A percentile compares a stretch with the other conserved stretches of the same genome.
phyloP scores from a whole-genome alignment of 2,113 vertebrate genomes.

The Andinoacara biseriatus region DNA sequence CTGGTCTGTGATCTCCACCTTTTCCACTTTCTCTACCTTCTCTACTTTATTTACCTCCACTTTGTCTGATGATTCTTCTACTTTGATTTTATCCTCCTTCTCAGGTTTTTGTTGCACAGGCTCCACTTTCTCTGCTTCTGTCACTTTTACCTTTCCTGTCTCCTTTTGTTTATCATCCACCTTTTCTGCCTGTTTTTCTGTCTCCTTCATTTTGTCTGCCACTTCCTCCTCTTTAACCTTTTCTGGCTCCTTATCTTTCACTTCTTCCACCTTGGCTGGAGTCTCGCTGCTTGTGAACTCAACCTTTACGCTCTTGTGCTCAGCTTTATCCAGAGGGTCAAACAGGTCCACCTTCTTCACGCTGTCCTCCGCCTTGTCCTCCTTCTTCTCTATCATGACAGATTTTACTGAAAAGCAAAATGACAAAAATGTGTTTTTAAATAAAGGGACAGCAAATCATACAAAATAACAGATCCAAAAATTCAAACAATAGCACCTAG shows the following conservation, averaged over 20 bases:
- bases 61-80: background rate
- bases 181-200: conserved; percentile 2
- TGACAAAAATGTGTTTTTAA: background rate
- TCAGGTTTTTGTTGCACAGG: background rate
- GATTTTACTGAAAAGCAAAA: conserved; percentile 54
- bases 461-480: background rate
- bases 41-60: conserved; percentile 25
- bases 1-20: background rate
- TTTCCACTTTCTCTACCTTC: conserved; percentile 1
- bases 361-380: conserved; percentile 50
- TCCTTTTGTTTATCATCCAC: background rate
- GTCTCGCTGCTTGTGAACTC: conserved; percentile 38
- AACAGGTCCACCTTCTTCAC: conserved; percentile 50
- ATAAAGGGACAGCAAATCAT: background rate
- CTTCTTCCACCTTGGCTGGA: conserved; percentile 34
- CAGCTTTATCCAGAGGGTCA: conserved; percentile 39
- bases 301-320: conserved; percentile 56
- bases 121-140: background rate
- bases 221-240: conserved; percentile 17
- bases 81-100: conserved; percentile 12
- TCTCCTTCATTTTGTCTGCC: background rate
- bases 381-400: conserved; percentile 53
- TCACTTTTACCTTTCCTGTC: conserved; percentile 1
- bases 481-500: background rate
- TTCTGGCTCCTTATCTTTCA: background rate